Base-by-base conservation (phyloP, 2,113 vertebrate species). In the Lutjanus erythropterus region DNA sequence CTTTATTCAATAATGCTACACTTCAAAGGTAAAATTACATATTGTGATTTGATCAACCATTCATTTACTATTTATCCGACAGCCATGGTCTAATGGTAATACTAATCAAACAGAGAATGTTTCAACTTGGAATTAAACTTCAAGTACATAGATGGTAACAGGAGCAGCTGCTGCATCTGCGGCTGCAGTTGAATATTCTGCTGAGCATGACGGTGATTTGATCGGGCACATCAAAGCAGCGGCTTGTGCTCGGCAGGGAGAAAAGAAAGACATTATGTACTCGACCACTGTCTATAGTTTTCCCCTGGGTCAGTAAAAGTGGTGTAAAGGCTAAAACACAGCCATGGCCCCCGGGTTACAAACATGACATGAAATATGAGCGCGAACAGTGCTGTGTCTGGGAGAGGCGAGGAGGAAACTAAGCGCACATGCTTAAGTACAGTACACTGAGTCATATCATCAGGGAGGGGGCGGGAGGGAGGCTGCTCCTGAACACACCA, bases 351-450 rank as follows among this genome's bases (percentile, higher is more conserved):
- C 18, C 7, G 67, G 87, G 79, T 84, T 84, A 71, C 76, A 82
- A 80, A 89, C 89, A 64, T 67, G 59, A 88, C 87, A 85, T 88
- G 81, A 90, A 89, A 83, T 78, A 85, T 81, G 86, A 86, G 86
- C 3, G 33, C n/a, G 80, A 84, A 37, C 69, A 0, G 61, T 2
- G 65, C 56, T 27, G 84, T 5, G 29, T 78, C 52, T 61, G 2
- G 8, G 29, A 25, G 61, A 82, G 72, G 76, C 5, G n/a, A 72
- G 25, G 31, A 7, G 46, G 62, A 53, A 80, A 59, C 49, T n/a
- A 62, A 62, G 50, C 62, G 33, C 81, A 64, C 71, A 71, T 65
- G 78, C 35, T 75, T 84, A 84, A 88, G 67, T 84, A 87, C 62
- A 64, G 79, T 61, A 75, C 71, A 71, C 21, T 37, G 82, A 88